phyloP scores from a whole-genome alignment of 2,888 invertebrate genomes.

The Eurytoma californica region DNA sequence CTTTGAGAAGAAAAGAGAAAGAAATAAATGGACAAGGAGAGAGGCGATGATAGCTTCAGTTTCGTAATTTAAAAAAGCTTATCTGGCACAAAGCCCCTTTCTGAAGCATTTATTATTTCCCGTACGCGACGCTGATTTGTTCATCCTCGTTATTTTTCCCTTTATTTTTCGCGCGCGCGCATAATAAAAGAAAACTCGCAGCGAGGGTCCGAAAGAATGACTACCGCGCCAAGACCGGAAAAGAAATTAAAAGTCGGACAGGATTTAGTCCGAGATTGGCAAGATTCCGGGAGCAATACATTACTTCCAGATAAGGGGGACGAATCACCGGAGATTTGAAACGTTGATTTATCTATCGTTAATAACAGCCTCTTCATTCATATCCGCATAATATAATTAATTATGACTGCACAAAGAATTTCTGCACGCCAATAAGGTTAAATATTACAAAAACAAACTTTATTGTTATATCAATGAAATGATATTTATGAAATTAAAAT shows the following conservation, averaged over 20 bases:
- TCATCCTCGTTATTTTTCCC: conserved; percentile 44
- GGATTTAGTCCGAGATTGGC: conserved; percentile 10
- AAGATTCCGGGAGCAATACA: background rate
- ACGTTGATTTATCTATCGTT: too few species aligned
- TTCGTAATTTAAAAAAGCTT: conserved; percentile 55
- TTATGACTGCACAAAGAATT: too few species aligned
- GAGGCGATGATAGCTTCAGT: conserved; percentile 52
- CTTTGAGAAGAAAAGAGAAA: conserved; percentile 31
- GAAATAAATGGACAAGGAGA: conserved; percentile 5
- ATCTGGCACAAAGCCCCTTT: conserved; percentile 53
- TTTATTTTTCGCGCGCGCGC: conserved; percentile 36
- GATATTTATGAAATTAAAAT: background rate
- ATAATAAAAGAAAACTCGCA: conserved; percentile 23
- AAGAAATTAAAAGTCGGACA: conserved; percentile 24
- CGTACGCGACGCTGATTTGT: conserved; percentile 46
- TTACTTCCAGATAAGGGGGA: background rate
- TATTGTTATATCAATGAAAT: too few species aligned
- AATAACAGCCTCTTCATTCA: too few species aligned
- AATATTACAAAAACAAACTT: too few species aligned
- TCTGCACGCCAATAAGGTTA: too few species aligned
- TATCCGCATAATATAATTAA: too few species aligned
- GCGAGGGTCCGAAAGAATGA: conserved; percentile 8
- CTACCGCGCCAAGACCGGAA: background rate
- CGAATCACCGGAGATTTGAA: too few species aligned
- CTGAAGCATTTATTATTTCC: conserved; percentile 53